A percentile compares a stretch with the other conserved stretches of the same genome.
These are phyloP conservation scores for Himalopsyche kuldschensis DNA, from an alignment of 2,888 invertebrate species.

Conservation along the genomic window DNA sequence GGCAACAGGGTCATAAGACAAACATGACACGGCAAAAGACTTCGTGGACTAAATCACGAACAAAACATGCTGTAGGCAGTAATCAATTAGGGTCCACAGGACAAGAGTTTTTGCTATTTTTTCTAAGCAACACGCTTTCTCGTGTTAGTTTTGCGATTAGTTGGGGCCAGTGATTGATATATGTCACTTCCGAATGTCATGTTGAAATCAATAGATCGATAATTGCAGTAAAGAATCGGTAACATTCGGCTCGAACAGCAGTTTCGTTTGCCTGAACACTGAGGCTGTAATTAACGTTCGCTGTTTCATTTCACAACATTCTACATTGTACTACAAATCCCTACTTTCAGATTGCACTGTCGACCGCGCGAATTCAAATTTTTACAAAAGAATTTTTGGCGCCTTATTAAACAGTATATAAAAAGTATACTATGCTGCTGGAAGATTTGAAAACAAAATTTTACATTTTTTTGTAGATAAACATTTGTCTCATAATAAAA, in stretches of 20 bases:
- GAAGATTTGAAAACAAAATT: no score
- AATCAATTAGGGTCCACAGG: constrained; percentile 35
- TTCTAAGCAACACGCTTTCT: constrained; percentile 24
- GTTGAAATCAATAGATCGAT: constrained; percentile 26
- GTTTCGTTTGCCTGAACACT: neutral
- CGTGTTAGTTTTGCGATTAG: constrained; percentile 23
- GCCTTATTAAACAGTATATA: no score
- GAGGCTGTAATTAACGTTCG: no score
- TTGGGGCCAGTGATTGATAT: constrained; percentile 32
- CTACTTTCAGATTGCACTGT: no score
- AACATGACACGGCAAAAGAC: constrained; percentile 21
- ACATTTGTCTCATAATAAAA: no score
- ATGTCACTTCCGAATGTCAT: constrained; percentile 26
- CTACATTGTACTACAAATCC: no score
- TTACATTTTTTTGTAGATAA: no score
- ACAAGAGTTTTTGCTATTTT: constrained; percentile 32
- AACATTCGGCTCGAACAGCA: neutral
- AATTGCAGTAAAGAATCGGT: constrained; percentile 18
- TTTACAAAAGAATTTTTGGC: no score
- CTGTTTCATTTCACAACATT: no score
- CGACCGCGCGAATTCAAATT: no score
- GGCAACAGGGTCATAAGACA: neutral
- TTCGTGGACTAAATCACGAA: constrained; percentile 30
- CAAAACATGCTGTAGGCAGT: constrained; percentile 29
- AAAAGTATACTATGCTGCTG: no score